Evolutionary conservation across 2,888 invertebrate genomes (phyloP).

Genomic region (Ashinkailepas kermadecensis): DNA sequence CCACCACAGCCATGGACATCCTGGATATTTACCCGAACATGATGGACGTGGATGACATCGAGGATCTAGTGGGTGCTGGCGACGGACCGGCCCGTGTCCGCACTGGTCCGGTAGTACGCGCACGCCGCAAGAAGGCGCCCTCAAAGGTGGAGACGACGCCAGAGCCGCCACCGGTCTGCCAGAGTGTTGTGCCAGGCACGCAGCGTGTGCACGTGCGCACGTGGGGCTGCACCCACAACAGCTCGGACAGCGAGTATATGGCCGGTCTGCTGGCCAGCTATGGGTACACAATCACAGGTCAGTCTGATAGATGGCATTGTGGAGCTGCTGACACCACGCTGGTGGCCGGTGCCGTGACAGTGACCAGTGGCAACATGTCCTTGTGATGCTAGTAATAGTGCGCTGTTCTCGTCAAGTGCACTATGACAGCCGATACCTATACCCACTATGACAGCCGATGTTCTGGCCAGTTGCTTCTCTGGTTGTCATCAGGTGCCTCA

Average conservation of each 20-base stretch:
- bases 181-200: slow-evolving; percentile 56
- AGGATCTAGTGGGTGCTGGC: slow-evolving; percentile 28
- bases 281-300: slow-evolving; percentile 68
- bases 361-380: too few species aligned
- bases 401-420: too few species aligned
- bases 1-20: too few species aligned
- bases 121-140: neutral
- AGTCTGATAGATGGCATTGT: slow-evolving; percentile 7
- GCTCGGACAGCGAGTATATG: slow-evolving; percentile 98
- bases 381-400: too few species aligned
- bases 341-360: too few species aligned
- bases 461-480: too few species aligned
- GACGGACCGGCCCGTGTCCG: neutral
- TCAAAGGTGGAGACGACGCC: neutral
- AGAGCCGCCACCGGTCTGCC: neutral
- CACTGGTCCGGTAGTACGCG: neutral
- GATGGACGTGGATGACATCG: slow-evolving; percentile 32
- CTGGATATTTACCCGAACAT: neutral
- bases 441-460: too few species aligned
- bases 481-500: too few species aligned
- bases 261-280: slow-evolving; percentile 82
- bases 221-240: slow-evolving; percentile 98
- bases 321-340: too few species aligned
- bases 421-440: too few species aligned
- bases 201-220: slow-evolving; percentile 76